Conservation (phyloP, 2,797 vertebrate genomes). For the Sylvilagus floridanus region DNA sequence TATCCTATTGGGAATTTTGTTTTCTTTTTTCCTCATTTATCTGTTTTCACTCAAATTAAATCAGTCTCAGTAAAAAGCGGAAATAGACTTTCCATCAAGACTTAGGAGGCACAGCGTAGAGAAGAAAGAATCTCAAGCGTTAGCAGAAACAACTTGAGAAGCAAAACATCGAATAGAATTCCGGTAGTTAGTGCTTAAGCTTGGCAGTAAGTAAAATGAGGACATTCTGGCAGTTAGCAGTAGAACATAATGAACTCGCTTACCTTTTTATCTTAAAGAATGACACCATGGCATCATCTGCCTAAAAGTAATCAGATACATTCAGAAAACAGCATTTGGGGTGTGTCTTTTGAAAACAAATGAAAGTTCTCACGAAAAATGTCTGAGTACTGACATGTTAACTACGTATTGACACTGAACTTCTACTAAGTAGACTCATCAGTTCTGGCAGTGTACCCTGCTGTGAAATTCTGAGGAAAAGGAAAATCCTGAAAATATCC, state of each 20-base stretch:
- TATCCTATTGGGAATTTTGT: neutral
- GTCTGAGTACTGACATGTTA: neutral
- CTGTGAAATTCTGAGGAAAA: neutral
- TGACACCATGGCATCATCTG: neutral
- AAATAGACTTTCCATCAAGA: neutral
- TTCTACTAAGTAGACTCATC: neutral
- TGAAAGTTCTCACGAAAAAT: neutral
- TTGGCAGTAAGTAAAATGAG: neutral
- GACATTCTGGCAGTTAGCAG: neutral
- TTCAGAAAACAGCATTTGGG: neutral
- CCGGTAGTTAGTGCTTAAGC: neutral
- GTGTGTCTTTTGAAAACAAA: neutral
- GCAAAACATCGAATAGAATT: neutral
- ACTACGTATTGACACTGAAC: neutral
- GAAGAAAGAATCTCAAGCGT: neutral
- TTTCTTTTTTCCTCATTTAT: neutral
- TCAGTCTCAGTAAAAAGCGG: neutral
- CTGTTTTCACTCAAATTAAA: neutral
- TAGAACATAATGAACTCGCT: neutral
- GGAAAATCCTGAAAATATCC: accelerated
- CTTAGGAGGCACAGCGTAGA: neutral
- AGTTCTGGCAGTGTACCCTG: neutral
- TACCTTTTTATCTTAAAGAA: neutral
- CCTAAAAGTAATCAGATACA: neutral
- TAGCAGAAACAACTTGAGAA: neutral